phyloP scores from a whole-genome alignment of 2,113 vertebrate genomes.

The Leucosticte australis region DNA sequence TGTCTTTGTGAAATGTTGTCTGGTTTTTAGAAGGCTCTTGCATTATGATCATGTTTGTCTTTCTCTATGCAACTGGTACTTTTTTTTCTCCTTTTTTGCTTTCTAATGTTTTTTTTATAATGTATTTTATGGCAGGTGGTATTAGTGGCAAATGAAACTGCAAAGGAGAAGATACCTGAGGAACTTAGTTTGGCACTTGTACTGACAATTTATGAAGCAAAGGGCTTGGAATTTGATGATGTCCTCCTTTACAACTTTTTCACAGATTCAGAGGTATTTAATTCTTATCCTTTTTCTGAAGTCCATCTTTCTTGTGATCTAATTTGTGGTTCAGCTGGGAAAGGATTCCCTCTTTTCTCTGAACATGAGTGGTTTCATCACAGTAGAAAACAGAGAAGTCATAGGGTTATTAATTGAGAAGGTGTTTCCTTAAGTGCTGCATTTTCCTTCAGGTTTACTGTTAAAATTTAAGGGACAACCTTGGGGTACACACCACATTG shows the following conservation, averaged over 20 bases:
- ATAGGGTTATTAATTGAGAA: background rate
- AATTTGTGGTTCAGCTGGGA: background rate
- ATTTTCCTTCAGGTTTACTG: background rate
- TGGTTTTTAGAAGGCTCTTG: background rate
- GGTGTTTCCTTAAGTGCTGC: background rate
- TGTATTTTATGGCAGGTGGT: conserved; percentile 69
- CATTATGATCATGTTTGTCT: background rate
- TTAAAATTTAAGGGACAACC: background rate
- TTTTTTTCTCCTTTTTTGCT: background rate
- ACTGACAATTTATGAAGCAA: conserved; percentile 83
- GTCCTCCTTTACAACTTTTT: conserved; percentile 86
- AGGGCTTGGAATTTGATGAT: conserved; percentile 84
- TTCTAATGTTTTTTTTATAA: background rate
- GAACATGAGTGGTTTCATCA: background rate
- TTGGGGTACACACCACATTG: background rate
- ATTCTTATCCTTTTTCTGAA: background rate
- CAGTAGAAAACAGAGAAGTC: background rate
- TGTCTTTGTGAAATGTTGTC: background rate
- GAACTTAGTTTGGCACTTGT: conserved; percentile 81
- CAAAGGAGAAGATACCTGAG: conserved; percentile 81
- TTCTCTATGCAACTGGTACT: background rate
- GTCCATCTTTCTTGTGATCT: background rate
- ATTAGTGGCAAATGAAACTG: conserved; percentile 79
- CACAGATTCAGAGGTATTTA: conserved; percentile 81
- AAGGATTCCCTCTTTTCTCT: background rate